These are phyloP conservation scores for Erpetoichthys calabaricus DNA, from an alignment of 2,797 vertebrate species.

Conservation along the genomic window DNA sequence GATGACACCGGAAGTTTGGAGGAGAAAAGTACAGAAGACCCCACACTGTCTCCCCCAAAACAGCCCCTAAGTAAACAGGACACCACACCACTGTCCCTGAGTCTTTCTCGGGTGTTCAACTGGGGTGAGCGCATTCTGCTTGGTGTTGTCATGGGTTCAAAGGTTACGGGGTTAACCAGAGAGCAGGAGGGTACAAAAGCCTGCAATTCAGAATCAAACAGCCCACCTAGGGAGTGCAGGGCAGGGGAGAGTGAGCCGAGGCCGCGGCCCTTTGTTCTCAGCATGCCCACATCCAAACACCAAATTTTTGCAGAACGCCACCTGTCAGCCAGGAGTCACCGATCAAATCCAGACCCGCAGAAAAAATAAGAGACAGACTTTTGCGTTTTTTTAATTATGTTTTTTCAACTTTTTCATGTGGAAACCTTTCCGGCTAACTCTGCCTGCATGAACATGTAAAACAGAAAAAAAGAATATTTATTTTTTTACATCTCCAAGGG, in stretches of 20 bases:
- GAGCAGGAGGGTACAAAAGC: slow-evolving; percentile 32
- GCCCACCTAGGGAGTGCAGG: no score
- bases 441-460: no score
- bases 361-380: no score
- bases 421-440: no score
- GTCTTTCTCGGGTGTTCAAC: slow-evolving; percentile 45
- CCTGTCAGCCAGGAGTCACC: background rate
- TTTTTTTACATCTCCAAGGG: no score
- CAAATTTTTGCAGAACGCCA: background rate
- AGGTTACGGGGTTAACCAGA: slow-evolving; percentile 46
- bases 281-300: slow-evolving; percentile 1
- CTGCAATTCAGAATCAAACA: no score
- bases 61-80: no score
- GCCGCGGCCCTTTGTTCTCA: background rate
- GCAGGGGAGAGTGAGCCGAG: no score
- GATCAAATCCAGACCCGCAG: no score
- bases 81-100: slow-evolving; percentile 40
- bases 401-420: no score
- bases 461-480: no score
- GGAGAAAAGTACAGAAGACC: slow-evolving; percentile 26
- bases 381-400: no score
- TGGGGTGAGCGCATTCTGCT: slow-evolving; percentile 54
- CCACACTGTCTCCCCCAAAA: slow-evolving; percentile 38
- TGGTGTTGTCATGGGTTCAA: slow-evolving; percentile 35
- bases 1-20: slow-evolving; percentile 23